These are phyloP conservation scores for Eilema caniola DNA, from an alignment of 2,888 invertebrate species.

Conservation along the genomic window DNA sequence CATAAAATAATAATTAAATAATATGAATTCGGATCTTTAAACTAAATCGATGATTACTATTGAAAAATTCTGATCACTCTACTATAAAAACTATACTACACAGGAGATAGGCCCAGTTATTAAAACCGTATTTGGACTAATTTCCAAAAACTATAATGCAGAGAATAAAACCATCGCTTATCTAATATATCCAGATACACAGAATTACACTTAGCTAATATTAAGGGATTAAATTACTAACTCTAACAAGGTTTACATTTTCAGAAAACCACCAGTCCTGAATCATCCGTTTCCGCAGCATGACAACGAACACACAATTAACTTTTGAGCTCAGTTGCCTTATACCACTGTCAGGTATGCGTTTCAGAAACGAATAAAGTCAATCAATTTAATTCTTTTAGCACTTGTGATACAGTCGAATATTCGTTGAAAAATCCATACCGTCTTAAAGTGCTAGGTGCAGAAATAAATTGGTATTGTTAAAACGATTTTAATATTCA, in stretches of 20 bases:
- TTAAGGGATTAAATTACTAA: constrained; percentile 13
- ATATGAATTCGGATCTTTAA: too few species aligned
- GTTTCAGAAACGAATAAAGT: constrained; percentile 35
- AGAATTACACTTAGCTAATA: constrained; percentile 5
- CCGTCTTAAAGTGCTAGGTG: neutral
- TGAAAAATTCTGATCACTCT: too few species aligned
- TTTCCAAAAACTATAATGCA: too few species aligned
- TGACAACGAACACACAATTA: constrained; percentile 72
- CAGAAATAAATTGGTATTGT: neutral
- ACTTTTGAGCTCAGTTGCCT: constrained; percentile 64
- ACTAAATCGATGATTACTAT: neutral
- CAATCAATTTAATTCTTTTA: constrained; percentile 20
- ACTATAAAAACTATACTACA: too few species aligned
- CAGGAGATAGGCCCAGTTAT: too few species aligned
- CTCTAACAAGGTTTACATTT: constrained; percentile 10
- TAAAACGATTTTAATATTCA: neutral
- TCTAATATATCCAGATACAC: neutral
- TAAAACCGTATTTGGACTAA: too few species aligned
- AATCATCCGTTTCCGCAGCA: constrained; percentile 58
- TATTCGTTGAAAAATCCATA: constrained; percentile 16
- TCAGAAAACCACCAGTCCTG: constrained; percentile 39
- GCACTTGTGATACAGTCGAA: constrained; percentile 22
- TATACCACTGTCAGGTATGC: constrained; percentile 45
- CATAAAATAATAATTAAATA: too few species aligned
- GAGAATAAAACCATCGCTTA: neutral